phyloP scores from a whole-genome alignment of 1,140 invertebrate genomes.

The Paralvinella palmiformis region DNA sequence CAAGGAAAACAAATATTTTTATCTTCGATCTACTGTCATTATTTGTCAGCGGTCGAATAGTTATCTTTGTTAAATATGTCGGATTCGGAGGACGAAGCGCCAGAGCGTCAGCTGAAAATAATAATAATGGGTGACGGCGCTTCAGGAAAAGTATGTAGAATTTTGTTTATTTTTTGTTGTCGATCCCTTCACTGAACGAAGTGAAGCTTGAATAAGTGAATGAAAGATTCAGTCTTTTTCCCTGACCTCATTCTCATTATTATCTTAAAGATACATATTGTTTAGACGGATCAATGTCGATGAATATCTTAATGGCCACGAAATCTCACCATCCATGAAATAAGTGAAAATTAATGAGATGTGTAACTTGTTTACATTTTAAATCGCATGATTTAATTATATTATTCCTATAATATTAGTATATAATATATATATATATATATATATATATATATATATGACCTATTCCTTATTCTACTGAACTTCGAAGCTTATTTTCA shows the following conservation, averaged over 20 bases:
- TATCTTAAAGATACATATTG: background rate
- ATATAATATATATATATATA: no score
- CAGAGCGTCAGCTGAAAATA: constrained; percentile 68
- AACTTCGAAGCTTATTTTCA: no score
- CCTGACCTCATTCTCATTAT: background rate
- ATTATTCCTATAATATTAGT: no score
- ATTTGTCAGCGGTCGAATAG: background rate
- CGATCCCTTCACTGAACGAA: background rate
- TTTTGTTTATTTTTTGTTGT: background rate
- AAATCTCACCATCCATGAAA: no score
- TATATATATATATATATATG: no score
- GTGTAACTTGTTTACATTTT: no score
- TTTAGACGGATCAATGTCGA: background rate
- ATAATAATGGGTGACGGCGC: constrained; percentile 72
- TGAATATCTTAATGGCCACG: background rate
- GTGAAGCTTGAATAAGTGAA: background rate
- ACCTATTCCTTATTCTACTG: no score
- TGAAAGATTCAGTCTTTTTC: background rate
- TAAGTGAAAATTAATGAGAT: no score
- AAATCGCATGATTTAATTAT: no score
- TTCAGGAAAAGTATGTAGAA: constrained; percentile 67
- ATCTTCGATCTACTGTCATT: background rate
- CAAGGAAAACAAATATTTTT: background rate
- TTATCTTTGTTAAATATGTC: constrained; percentile 31
- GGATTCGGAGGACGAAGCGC: constrained; percentile 53